Percentiles rank a stretch among this genome's conserved stretches.
phyloP scores from a whole-genome alignment of 2,888 invertebrate genomes.

The Metallyticus violacea region DNA sequence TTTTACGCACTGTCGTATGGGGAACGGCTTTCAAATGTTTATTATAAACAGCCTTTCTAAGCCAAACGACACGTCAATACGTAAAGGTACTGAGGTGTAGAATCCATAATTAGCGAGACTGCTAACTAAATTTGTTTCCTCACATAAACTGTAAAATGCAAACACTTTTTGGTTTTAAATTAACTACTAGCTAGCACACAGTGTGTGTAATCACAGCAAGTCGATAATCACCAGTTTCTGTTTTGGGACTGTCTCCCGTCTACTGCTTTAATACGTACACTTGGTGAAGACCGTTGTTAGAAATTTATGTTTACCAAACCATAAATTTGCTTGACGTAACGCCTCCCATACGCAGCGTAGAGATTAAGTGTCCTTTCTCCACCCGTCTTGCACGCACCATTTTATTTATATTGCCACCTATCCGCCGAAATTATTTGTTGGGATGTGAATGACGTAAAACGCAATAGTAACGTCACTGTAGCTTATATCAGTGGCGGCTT shows the following conservation, averaged over 20 bases:
- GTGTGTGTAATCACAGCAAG: background rate
- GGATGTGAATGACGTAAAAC: background rate
- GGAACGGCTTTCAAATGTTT: too few species aligned
- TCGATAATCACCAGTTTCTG: background rate
- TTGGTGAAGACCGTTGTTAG: background rate
- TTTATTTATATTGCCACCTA: background rate
- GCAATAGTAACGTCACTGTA: background rate
- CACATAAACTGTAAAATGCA: background rate
- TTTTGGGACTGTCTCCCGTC: background rate
- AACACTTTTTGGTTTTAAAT: background rate
- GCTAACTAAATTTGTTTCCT: background rate
- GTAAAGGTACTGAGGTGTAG: background rate
- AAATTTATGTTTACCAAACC: background rate
- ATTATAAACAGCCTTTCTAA: too few species aligned
- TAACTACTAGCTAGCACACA: background rate
- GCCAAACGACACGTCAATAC: background rate
- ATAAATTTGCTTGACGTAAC: background rate
- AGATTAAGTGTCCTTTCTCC: background rate
- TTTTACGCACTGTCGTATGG: too few species aligned
- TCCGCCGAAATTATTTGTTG: too few species aligned
- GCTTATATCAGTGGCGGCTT: background rate
- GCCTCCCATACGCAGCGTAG: background rate
- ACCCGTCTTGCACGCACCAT: background rate
- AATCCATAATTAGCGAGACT: background rate
- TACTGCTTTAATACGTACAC: background rate